Conservation (phyloP, 1,140 invertebrate species). For the Meloidogyne floridensis region DNA sequence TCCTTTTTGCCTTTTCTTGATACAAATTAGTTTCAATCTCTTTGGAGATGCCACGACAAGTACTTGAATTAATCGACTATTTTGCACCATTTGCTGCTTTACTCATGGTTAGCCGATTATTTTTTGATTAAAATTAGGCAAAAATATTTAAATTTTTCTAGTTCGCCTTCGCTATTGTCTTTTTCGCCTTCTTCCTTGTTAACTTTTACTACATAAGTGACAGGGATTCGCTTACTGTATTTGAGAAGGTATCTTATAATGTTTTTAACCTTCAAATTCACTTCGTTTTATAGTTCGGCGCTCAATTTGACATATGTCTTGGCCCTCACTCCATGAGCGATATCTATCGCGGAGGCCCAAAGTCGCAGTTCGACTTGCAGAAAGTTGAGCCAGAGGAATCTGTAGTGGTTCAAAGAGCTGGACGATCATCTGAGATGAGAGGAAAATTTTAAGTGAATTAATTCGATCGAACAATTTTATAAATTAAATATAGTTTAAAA, state of each 20-base stretch:
- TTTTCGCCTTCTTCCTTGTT: conserved; percentile 26
- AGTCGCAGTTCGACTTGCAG: not conserved
- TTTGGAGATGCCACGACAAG: conserved; percentile 29
- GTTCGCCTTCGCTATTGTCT: conserved; percentile 21
- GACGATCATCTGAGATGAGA: not conserved
- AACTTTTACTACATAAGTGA: conserved; percentile 29
- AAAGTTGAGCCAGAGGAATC: not conserved
- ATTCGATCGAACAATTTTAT: conserved; percentile 8
- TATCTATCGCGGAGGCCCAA: conserved; percentile 25
- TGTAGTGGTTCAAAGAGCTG: not conserved
- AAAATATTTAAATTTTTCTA: not conserved
- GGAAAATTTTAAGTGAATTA: not conserved
- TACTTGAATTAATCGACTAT: conserved; percentile 25
- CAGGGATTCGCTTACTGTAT: conserved; percentile 24
- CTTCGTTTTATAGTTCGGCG: conserved; percentile 3
- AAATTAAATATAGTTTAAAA: not conserved
- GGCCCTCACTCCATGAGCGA: conserved; percentile 29
- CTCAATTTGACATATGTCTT: conserved; percentile 24
- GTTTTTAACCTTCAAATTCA: not conserved
- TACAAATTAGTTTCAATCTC: not conserved
- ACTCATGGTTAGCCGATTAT: conserved; percentile 14
- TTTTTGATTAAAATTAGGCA: too few species aligned
- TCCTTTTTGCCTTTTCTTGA: not conserved
- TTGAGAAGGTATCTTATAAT: conserved; percentile 14
- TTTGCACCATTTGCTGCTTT: conserved; percentile 22